These are phyloP conservation scores for Polietes domitor DNA, from an alignment of 2,888 invertebrate species.

Conservation along the genomic window DNA sequence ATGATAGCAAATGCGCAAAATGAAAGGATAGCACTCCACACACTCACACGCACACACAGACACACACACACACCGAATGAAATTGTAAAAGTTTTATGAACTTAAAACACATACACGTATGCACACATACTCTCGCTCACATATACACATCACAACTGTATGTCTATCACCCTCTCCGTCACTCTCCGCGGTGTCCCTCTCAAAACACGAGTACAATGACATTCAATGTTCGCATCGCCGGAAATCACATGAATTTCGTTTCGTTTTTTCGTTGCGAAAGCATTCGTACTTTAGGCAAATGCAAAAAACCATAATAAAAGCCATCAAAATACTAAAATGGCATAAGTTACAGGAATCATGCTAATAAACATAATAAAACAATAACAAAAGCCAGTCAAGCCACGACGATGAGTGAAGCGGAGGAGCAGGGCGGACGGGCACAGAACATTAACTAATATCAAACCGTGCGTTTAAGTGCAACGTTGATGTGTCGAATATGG, in stretches of 20 bases:
- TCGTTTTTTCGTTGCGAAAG: background rate
- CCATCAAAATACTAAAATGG: slow-evolving; percentile 21
- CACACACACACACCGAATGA: background rate
- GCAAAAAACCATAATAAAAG: slow-evolving; percentile 13
- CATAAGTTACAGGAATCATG: slow-evolving; percentile 24
- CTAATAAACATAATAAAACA: slow-evolving; percentile 39
- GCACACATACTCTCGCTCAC: background rate
- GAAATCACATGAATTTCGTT: background rate
- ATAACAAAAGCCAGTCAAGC: slow-evolving; percentile 10
- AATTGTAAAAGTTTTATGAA: slow-evolving; percentile 25
- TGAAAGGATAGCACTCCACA: background rate
- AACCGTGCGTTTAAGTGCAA: slow-evolving; percentile 25
- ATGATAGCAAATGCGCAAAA: slow-evolving; percentile 16
- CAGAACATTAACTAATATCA: slow-evolving; percentile 2
- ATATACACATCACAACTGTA: too few relatives aligned
- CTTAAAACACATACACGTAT: background rate
- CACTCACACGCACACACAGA: background rate
- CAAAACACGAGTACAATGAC: background rate
- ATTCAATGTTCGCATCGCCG: background rate
- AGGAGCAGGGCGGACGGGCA: background rate
- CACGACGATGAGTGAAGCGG: background rate
- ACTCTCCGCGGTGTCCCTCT: background rate
- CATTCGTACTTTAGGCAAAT: background rate
- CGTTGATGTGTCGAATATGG: background rate
- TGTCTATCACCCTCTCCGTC: background rate